These are phyloP conservation scores for Drosophila mojavensis DNA, from an alignment of 1,140 invertebrate genomes.

Conservation along the genomic window DNA sequence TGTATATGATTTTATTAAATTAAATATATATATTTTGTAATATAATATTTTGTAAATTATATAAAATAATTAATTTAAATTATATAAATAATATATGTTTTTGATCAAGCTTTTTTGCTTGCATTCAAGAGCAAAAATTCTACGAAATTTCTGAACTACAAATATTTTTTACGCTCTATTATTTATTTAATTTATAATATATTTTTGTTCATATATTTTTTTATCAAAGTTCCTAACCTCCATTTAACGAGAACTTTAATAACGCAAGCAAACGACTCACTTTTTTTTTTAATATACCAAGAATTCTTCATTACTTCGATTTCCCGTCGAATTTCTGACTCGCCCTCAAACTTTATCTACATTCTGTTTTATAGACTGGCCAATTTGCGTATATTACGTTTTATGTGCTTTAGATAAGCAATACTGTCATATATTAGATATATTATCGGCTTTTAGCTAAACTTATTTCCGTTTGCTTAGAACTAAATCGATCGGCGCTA, in stretches of 20 bases:
- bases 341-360: constrained; percentile 1
- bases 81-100: no score
- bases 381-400: not conserved
- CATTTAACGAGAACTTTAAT: no score
- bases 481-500: no score
- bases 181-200: not conserved
- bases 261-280: no score
- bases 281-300: not conserved
- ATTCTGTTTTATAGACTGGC: constrained; percentile 3
- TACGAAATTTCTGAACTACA: not conserved
- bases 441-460: not conserved
- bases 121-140: no score
- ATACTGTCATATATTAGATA: not conserved
- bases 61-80: no score
- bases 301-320: not conserved
- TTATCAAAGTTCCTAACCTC: no score
- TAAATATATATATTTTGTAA: not conserved
- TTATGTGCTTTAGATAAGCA: constrained; percentile 26
- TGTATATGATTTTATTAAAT: no score
- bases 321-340: not conserved
- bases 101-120: no score
- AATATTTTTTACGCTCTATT: not conserved
- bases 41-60: not conserved
- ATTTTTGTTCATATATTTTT: no score
- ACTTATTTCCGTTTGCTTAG: not conserved